A percentile compares a stretch with the other conserved stretches of the same genome.
Evolutionary conservation across 2,113 vertebrate species (phyloP).

Genomic region (Lates calcarifer): DNA sequence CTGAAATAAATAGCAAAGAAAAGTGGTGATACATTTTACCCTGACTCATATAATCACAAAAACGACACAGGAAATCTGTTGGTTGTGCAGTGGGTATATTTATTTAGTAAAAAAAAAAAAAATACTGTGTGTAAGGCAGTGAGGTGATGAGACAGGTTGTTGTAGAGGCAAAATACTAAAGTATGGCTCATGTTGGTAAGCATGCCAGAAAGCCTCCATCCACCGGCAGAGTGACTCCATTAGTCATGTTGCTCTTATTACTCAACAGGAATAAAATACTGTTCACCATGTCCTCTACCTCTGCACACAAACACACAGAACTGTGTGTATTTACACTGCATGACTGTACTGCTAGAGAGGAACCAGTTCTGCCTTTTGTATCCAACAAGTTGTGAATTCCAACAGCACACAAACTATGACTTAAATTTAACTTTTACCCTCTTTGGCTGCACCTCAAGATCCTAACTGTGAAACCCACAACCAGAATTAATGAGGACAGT

Average conservation of each 20-base stretch:
- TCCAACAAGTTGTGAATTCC: no score
- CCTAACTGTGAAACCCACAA: neutral
- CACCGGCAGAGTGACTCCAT: conserved; percentile 88
- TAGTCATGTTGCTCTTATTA: conserved; percentile 91
- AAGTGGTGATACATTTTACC: neutral
- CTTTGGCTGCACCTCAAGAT: neutral
- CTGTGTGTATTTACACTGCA: neutral
- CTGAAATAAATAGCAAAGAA: no score
- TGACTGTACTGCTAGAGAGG: neutral
- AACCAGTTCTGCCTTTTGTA: neutral
- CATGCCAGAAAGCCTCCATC: conserved; percentile 94
- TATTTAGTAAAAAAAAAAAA: conserved; percentile 5
- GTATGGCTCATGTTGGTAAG: conserved; percentile 66
- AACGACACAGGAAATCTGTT: neutral
- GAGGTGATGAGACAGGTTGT: neutral
- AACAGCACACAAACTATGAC: neutral
- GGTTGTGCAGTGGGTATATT: neutral
- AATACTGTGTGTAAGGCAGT: no score
- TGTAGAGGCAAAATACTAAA: neutral
- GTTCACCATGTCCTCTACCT: conserved; percentile 95
- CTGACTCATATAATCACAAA: neutral
- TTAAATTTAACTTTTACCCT: neutral
- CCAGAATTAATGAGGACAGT: neutral
- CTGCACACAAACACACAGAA: conserved; percentile 79
- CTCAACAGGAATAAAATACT: conserved; percentile 94